Evolutionary conservation across 2,888 invertebrate genomes (phyloP), one percentile per base, ranked within the genome.

Genomic region (Rhopalosiphum nymphaeae): DNA sequence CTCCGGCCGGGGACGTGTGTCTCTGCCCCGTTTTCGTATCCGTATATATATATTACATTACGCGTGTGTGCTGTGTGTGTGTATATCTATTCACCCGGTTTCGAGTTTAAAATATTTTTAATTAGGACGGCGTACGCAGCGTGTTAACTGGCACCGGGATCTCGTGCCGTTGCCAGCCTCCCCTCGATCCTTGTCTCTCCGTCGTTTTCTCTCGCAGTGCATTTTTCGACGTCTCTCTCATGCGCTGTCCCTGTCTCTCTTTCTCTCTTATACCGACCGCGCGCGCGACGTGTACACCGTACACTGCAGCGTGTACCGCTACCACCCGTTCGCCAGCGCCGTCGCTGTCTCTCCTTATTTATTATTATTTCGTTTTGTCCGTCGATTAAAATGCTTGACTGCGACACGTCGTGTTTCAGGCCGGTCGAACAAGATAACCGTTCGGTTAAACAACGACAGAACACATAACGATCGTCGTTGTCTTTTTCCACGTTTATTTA

Each of bases 361-460:
- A 93, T 93, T 93, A 93, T 90, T 46, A 90, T 94, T 94, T 94
- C 90, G 94, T 94, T 94, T 94, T 91, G 94, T 86, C 85, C 94
- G 94, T 91, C 94, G 94, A 94, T 94, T 94, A 94, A 94, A 93
- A 93, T 53, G 94, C 94, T 90, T 61, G 91, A 87, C 86, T 91
- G 94, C 94, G 94, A 91, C 94, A 91, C 94, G 86, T 94, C 94
- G 94, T 94, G 94, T 94, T 94, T 86, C 86, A 67, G 94, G 94
- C 94, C 94, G 94, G 94, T 94, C 91, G 94, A 91, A 94, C 94
- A 91, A 94, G 94, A 94, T 94, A 94, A 94, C 94, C 91, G 91
- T 94, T 94, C 94, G 94, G 94, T 94, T 91, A 94, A 94, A 94
- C 90, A 90, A 91, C 90, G 90, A 85, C 85, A 13, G 85, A 90